Percentiles rank a stretch among this genome's conserved stretches.
phyloP scores from a whole-genome alignment of 1,140 invertebrate genomes.

The Zaprionus gabonicus region DNA sequence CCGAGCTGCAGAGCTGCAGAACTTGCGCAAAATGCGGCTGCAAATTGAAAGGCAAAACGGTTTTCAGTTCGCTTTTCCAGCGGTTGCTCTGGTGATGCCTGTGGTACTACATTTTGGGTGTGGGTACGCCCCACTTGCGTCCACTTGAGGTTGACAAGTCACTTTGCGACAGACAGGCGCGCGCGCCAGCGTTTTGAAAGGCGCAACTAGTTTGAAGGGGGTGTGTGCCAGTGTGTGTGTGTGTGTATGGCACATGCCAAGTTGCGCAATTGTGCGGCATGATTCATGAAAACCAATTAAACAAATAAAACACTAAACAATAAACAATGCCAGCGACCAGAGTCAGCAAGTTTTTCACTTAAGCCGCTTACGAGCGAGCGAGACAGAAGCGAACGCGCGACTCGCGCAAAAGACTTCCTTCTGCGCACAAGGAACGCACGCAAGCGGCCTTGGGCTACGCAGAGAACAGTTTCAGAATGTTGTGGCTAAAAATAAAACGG shows the following conservation, averaged over 20 bases:
- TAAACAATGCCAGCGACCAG: not conserved
- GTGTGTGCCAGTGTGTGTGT: slow-evolving; percentile 29
- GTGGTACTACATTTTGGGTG: slow-evolving; percentile 34
- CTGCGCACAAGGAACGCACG: slow-evolving; percentile 54
- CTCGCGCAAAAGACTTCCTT: slow-evolving; percentile 58
- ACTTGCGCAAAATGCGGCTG: slow-evolving; percentile 49
- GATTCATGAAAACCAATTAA: slow-evolving; percentile 72
- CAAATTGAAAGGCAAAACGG: slow-evolving; percentile 56
- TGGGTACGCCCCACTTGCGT: slow-evolving; percentile 44
- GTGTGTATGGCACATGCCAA: slow-evolving; percentile 66
- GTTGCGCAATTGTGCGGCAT: slow-evolving; percentile 69
- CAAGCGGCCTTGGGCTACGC: slow-evolving; percentile 63
- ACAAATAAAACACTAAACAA: slow-evolving; percentile 30
- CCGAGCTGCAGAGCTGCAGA: slow-evolving; percentile 57
- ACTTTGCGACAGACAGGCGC: slow-evolving; percentile 26
- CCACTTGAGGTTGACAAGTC: slow-evolving; percentile 66
- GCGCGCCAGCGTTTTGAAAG: slow-evolving; percentile 56
- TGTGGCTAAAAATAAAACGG: slow-evolving; percentile 63
- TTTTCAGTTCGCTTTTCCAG: slow-evolving; percentile 28
- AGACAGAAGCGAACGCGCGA: slow-evolving; percentile 35
- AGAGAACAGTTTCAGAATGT: slow-evolving; percentile 68
- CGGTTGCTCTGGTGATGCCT: not conserved
- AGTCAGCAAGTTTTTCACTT: slow-evolving; percentile 44
- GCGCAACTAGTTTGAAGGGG: slow-evolving; percentile 27
- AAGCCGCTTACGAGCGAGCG: slow-evolving; percentile 65